Conservation (phyloP, 2,888 invertebrate species). For the Epistrophe eligans region DNA sequence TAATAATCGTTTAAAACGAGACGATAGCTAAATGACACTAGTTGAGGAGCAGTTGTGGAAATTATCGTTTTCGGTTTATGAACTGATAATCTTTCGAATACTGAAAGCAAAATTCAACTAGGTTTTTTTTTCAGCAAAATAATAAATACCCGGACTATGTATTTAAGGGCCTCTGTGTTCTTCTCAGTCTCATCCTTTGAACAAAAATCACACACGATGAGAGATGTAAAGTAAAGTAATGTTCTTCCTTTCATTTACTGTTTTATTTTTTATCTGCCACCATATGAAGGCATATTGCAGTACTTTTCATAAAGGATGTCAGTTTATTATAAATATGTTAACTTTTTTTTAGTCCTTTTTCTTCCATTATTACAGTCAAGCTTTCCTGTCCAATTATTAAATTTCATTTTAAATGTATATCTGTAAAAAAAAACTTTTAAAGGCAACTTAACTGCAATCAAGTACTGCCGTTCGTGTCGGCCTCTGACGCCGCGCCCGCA, state of each 20-base stretch:
- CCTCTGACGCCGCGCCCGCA: conserved; percentile 29
- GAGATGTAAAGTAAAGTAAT: conserved; percentile 50
- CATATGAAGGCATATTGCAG: conserved; percentile 1
- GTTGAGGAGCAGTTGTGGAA: too few relatives aligned
- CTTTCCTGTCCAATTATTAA: conserved; percentile 57
- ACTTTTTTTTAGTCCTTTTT: conserved; percentile 28
- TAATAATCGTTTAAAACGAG: too few relatives aligned
- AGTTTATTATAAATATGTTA: conserved; percentile 27
- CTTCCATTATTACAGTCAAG: conserved; percentile 39
- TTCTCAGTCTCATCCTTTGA: conserved; percentile 12
- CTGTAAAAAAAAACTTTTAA: conserved; percentile 15
- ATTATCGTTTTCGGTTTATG: too few relatives aligned
- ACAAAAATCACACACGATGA: conserved; percentile 10
- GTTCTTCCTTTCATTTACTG: conserved; percentile 26
- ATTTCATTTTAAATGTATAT: conserved; percentile 51
- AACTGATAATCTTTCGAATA: too few relatives aligned
- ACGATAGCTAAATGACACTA: too few relatives aligned
- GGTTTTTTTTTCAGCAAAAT: too few relatives aligned
- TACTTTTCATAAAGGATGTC: conserved; percentile 36
- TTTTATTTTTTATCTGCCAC: background rate
- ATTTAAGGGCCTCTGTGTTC: conserved; percentile 4
- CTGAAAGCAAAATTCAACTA: too few relatives aligned
- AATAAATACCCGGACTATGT: too few relatives aligned
- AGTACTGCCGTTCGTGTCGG: conserved; percentile 20
- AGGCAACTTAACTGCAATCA: conserved; percentile 62